A percentile compares a stretch with the other conserved stretches of the same genome.
These are phyloP conservation scores for Sericinus montela DNA, from an alignment of 2,888 invertebrate genomes.

Conservation along the genomic window DNA sequence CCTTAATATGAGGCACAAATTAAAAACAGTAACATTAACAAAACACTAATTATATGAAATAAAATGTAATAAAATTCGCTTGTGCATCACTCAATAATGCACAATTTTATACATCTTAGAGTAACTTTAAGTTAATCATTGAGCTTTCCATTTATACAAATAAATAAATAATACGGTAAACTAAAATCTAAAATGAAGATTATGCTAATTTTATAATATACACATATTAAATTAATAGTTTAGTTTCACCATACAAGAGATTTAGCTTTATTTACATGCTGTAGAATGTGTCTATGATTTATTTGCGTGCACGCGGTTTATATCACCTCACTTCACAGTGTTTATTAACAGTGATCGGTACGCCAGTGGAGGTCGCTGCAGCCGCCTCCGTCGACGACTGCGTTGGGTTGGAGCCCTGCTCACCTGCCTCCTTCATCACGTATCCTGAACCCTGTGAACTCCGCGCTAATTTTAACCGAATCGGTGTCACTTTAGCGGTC, in stretches of 20 bases:
- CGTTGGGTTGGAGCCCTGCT: constrained; percentile 28
- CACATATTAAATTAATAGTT: constrained; percentile 40
- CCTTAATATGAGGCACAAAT: constrained; percentile 64
- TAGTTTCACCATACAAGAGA: constrained; percentile 36
- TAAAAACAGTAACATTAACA: constrained; percentile 38
- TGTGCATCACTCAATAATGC: constrained; percentile 61
- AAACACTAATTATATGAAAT: constrained; percentile 27
- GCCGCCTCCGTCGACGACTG: constrained; percentile 28
- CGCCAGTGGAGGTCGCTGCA: constrained; percentile 20
- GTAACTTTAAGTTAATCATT: constrained; percentile 75
- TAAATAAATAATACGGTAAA: constrained; percentile 57
- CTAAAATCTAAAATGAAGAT: constrained; percentile 44
- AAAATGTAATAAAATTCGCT: constrained; percentile 60
- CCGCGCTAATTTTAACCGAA: constrained; percentile 90
- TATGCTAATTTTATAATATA: constrained; percentile 52
- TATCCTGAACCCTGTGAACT: constrained; percentile 87
- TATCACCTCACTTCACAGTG: constrained; percentile 95
- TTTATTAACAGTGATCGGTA: constrained; percentile 83
- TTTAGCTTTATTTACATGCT: constrained; percentile 38
- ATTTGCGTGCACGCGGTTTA: constrained; percentile 43
- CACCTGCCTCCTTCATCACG: constrained; percentile 74
- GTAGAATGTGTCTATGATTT: constrained; percentile 25
- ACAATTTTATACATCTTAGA: constrained; percentile 54
- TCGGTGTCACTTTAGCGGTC: constrained; percentile 85
- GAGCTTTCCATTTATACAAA: constrained; percentile 78